Conservation (phyloP, 2,797 vertebrate species). For the Enteromius viviparus region DNA sequence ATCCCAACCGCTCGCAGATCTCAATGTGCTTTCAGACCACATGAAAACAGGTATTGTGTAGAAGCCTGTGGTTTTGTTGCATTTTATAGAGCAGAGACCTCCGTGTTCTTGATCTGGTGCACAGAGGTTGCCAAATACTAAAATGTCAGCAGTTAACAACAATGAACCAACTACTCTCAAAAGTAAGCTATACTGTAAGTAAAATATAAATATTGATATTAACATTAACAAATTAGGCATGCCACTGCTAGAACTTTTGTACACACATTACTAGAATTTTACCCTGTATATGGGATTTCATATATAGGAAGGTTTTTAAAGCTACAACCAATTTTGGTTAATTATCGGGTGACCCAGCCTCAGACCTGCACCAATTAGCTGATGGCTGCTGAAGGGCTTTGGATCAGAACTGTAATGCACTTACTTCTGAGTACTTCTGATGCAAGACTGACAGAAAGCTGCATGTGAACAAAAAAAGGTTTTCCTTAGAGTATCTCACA, state of each 20-base stretch:
- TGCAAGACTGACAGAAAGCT: conserved; percentile 10
- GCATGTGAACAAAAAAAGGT: not conserved
- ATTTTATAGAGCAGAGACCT: not conserved
- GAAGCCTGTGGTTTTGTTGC: not conserved
- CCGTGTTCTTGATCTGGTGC: not conserved
- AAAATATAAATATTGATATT: not conserved
- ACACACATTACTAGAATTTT: conserved; percentile 1
- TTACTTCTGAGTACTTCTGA: conserved; percentile 68
- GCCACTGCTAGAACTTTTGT: not conserved
- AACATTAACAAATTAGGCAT: not conserved
- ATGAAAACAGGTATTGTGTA: not conserved
- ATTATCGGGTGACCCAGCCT: conserved; percentile 74
- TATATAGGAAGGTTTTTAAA: conserved; percentile 30
- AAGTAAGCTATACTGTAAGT: not conserved
- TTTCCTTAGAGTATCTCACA: not conserved
- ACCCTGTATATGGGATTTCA: conserved; percentile 24
- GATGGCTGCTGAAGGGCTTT: conserved; percentile 69
- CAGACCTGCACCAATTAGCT: conserved; percentile 75
- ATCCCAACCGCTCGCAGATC: not conserved
- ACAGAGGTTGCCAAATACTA: not conserved
- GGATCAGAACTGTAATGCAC: conserved; percentile 66
- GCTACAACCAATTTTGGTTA: conserved; percentile 66
- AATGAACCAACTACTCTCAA: not conserved
- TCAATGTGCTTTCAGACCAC: not conserved
- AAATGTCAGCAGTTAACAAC: not conserved